Base-by-base conservation (phyloP, 2,797 vertebrate species). In the Otolemur crassicaudatus region DNA sequence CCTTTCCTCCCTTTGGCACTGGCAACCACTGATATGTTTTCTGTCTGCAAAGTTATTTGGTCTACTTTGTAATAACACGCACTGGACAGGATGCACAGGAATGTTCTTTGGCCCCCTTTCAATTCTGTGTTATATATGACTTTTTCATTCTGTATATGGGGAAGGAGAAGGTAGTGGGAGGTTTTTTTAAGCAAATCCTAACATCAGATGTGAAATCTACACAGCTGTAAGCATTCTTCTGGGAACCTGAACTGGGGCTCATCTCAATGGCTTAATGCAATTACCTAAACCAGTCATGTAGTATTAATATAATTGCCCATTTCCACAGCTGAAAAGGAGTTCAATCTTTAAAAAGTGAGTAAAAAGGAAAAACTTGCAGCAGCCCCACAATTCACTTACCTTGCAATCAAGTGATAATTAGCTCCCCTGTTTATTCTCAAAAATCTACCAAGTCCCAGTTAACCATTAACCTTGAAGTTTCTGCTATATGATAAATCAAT, bases 141-240 rank as follows among this genome's bases (percentile, higher is more conserved):
- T 95, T 98, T 97, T 97, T 96, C 94, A 94, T 96, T 98, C 97
- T 94, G 83, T 87, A 89, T 82, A 92, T 49, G 12, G 53, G 19
- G 69, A 53, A 8, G 31, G n/a, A 25, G 31, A 16, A 73, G 37
- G 0, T 0, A 2, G 10, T 70, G 31, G n/a, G 17, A 70, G 70
- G 20, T 58, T 91, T 58, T 84, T 85, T 80, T 84, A 96, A 97
- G 96, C 98, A 98, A 98, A 98, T 94, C 88, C 94, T 96, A 98
- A 98, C 98, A 98, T 98, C 98, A 98, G 98, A 99, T 98, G 99
- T 73, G 97, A 99, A 99, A 98, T 98, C 97, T 97, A 98, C 99
- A 98, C 99, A 99, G 99, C 99, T 99, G 99, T 99, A 99, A 98
- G 98, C 98, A 99, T 99, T 99, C 99, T 99, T 99, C 98, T 99